These are phyloP conservation scores for Epizoanthus stellaris DNA, from an alignment of 92 coral and sea anemone genomes.

Conservation along the genomic window DNA sequence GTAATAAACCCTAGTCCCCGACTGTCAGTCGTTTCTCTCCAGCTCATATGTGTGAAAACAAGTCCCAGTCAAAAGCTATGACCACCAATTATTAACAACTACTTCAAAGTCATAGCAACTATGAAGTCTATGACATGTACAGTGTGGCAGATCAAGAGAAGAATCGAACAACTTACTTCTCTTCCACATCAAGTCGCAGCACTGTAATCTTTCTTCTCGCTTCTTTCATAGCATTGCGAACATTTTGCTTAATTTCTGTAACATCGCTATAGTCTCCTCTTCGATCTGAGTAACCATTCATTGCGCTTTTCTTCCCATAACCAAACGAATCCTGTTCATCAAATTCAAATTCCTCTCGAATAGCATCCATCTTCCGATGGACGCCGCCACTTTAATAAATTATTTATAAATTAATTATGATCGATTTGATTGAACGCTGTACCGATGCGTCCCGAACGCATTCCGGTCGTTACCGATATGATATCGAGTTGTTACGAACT, in stretches of 20 bases:
- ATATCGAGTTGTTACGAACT: constrained; percentile 18
- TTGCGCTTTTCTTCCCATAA: constrained; percentile 49
- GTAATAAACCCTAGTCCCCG: too few relatives aligned
- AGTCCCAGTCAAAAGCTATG: background rate
- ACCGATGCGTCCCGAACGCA: background rate
- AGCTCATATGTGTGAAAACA: too few relatives aligned
- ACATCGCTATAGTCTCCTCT: constrained; percentile 73
- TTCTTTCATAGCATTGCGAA: constrained; percentile 91
- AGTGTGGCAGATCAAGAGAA: background rate
- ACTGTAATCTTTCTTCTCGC: constrained; percentile 86
- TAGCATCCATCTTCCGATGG: constrained; percentile 86
- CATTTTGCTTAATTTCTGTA: constrained; percentile 83
- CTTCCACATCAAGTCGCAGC: constrained; percentile 92
- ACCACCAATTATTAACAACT: background rate
- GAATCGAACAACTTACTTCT: constrained; percentile 63
- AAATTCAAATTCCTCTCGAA: constrained; percentile 83
- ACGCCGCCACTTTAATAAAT: constrained; percentile 40
- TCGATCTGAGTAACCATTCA: constrained; percentile 57
- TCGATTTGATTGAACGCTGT: background rate
- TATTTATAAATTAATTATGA: background rate
- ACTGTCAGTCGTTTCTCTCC: too few relatives aligned
- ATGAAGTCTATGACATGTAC: background rate
- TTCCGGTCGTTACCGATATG: background rate
- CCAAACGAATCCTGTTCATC: constrained; percentile 44
- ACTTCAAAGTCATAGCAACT: background rate